phyloP scores from a whole-genome alignment of 1,140 invertebrate genomes.

The Euura saliciscinereae region DNA sequence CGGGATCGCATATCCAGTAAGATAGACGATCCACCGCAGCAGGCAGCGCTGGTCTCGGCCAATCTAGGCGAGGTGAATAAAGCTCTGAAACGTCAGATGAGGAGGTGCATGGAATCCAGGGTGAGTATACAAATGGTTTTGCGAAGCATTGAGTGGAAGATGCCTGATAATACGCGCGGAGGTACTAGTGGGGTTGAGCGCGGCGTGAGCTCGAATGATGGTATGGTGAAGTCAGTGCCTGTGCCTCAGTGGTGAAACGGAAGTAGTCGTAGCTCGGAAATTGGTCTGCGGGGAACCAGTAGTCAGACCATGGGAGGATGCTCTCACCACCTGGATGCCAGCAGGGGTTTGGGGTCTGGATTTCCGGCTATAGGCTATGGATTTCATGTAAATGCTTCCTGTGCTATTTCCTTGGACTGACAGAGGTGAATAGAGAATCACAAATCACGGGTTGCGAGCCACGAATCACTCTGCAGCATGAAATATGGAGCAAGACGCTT shows the following conservation, averaged over 20 bases:
- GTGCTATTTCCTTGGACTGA: neutral
- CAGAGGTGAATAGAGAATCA: neutral
- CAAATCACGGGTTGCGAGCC: neutral
- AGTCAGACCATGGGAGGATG: neutral
- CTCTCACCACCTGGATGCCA: neutral
- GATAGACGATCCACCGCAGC: no score
- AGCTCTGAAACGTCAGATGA: neutral
- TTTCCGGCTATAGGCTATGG: neutral
- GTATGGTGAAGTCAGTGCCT: neutral
- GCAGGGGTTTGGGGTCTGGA: neutral
- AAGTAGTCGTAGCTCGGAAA: neutral
- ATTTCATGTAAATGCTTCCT: constrained; percentile 7
- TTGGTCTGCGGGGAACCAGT: constrained; percentile 6
- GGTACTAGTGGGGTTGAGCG: neutral
- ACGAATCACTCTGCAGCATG: neutral
- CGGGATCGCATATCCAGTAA: no score
- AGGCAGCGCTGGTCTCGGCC: no score
- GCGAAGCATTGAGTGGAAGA: neutral
- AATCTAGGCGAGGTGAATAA: no score
- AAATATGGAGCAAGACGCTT: neutral
- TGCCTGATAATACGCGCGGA: neutral
- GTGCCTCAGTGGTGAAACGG: neutral
- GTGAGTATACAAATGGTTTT: neutral
- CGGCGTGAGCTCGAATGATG: no score
- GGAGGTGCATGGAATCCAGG: neutral